Evolutionary conservation across 2,113 vertebrate genomes (phyloP), one percentile per base, ranked within the genome.

Genomic region (Phalacrocorax aristotelis): DNA sequence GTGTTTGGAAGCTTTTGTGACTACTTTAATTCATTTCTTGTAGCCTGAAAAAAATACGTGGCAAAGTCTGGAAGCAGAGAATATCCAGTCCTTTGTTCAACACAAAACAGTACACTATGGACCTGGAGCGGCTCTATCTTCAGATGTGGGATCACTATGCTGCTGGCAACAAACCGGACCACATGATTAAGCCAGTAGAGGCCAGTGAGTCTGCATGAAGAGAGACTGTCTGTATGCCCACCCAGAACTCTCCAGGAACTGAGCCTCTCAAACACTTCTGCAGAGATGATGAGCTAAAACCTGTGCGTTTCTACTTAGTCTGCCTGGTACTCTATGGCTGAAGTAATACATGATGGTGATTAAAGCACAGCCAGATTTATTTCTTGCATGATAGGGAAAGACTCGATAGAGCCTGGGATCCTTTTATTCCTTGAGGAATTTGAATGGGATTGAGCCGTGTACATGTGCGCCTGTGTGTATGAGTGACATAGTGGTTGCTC

Each of bases 41-140:
- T 70, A 99, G 99, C 98, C 98, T 99, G 97, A 99, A 99, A 98
- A 99, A 99, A 98, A 97, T 99, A 30, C 98, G 99, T 70, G 98
- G 99, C 38, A 99, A 99, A 71, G 99, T 99, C 12, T 99, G 99
- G 99, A 99, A 99, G 97, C 99, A 99, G 97, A 98, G 99, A 88
- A 99, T 99, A 98, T 99, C 99, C 97, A 99, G 99, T 92, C 98
- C 99, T 22, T 98, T 99, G 79, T 99, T 99, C 98, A 99, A 99
- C 98, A 99, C 99, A 34, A 99, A 99, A 97, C 99, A 99, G 97
- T 99, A 99, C 97, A 99, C 99, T 19, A 98, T 98, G 60, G 99
- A 99, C 94, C 98, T 99, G 97, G 99, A 99, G 98, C 98, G 98
- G 87, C 99, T 99, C 17, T 99, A 99, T 90, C 98, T 99, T 44